Evolutionary conservation across 2,797 vertebrate genomes (phyloP).

Genomic region (Odontamblyopus lacepedii): DNA sequence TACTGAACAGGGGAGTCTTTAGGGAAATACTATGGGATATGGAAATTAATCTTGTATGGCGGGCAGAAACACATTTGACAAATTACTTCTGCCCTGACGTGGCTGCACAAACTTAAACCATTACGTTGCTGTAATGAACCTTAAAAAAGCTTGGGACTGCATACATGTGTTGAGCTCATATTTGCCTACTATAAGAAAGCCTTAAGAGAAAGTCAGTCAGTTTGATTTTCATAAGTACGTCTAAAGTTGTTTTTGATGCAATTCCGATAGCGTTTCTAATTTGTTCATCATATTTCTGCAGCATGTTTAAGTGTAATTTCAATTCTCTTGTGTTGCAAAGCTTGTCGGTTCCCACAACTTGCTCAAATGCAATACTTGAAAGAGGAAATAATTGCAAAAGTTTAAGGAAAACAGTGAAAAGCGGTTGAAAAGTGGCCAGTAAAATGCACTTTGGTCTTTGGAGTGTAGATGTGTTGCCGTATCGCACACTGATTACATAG

Average conservation of each 20-base stretch:
- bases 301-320: neutral
- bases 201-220: conserved; percentile 78
- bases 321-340: conserved; percentile 33
- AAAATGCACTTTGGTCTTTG: conserved; percentile 57
- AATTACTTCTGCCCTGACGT: conserved; percentile 76
- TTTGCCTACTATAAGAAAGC: conserved; percentile 57
- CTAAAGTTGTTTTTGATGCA: conserved; percentile 53
- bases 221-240: conserved; percentile 67
- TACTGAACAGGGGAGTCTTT: conserved; percentile 73
- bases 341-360: conserved; percentile 59
- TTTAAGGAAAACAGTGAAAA: conserved; percentile 14
- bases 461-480: conserved; percentile 63
- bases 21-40: conserved; percentile 74
- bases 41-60: conserved; percentile 79
- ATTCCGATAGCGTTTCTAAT: conserved; percentile 52
- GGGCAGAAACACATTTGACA: conserved; percentile 77
- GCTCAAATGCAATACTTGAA: conserved; percentile 50
- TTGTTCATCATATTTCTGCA: conserved; percentile 33
- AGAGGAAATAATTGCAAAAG: conserved; percentile 56
- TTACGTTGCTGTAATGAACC: conserved; percentile 77
- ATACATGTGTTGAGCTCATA: conserved; percentile 68
- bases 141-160: conserved; percentile 59
- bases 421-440: conserved; percentile 44
- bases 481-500: conserved; percentile 74
- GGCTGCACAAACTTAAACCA: conserved; percentile 67